These are phyloP conservation scores for Sminthopsis crassicaudata DNA, from an alignment of 2,113 vertebrate genomes.

Conservation along the genomic window DNA sequence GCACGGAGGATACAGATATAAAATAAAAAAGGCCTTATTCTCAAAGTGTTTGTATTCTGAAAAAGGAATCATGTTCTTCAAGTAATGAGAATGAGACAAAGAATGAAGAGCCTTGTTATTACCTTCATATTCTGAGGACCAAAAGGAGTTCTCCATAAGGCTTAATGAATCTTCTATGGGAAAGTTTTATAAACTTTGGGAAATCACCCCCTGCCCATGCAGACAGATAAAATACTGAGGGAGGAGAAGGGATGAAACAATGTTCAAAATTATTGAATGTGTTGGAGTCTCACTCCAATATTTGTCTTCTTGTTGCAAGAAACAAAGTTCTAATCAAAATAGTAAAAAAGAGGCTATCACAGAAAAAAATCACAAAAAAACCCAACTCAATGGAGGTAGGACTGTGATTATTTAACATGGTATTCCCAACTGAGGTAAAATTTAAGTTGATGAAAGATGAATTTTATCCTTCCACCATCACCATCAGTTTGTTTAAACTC, in stretches of 20 bases:
- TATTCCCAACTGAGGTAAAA: neutral
- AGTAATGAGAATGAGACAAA: neutral
- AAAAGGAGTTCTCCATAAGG: neutral
- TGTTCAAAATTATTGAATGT: neutral
- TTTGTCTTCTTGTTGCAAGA: neutral
- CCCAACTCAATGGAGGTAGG: neutral
- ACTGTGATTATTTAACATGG: neutral
- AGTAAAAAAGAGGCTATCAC: neutral
- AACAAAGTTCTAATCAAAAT: neutral
- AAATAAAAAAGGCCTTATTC: neutral
- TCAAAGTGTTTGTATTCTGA: neutral
- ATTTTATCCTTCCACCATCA: neutral
- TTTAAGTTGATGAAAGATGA: neutral
- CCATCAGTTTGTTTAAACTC: neutral
- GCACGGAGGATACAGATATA: neutral
- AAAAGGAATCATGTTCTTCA: neutral
- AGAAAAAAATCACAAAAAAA: neutral
- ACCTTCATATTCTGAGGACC: neutral
- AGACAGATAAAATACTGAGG: too few species aligned
- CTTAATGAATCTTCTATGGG: neutral
- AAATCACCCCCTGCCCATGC: neutral
- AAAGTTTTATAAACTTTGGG: neutral
- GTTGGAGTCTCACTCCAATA: neutral
- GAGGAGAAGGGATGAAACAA: neutral
- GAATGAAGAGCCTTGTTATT: neutral